A percentile compares a stretch with the other conserved stretches of the same genome.
These are phyloP conservation scores for Acanthornis magna DNA, from an alignment of 2,797 vertebrate genomes.

Conservation along the genomic window DNA sequence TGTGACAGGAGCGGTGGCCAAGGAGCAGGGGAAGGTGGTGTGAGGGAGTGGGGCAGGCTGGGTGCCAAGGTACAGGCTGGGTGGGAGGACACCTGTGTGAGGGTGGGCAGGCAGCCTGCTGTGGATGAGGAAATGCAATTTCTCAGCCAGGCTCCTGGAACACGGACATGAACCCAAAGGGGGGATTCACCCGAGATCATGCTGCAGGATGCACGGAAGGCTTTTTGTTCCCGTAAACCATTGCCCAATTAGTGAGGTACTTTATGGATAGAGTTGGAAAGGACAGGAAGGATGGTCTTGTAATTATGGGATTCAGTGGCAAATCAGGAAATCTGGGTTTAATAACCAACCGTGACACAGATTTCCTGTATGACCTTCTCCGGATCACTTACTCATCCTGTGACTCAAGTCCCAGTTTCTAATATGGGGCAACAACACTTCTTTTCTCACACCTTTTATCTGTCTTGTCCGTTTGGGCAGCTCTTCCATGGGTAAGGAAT, in stretches of 20 bases:
- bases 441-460: slow-evolving; percentile 32
- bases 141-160: background rate
- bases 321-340: slow-evolving; percentile 68
- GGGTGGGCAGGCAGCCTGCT: background rate
- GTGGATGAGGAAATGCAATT: background rate
- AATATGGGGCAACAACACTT: background rate
- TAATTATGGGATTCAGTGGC: slow-evolving; percentile 43
- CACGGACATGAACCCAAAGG: background rate
- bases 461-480: background rate
- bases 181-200: background rate
- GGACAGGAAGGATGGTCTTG: slow-evolving; percentile 44
- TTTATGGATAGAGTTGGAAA: background rate
- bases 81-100: background rate
- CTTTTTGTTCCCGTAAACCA: background rate
- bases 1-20: background rate
- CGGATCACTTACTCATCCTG: slow-evolving; percentile 33
- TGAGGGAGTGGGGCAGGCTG: background rate
- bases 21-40: background rate
- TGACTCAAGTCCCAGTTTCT: slow-evolving; percentile 19
- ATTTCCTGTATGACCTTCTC: slow-evolving; percentile 57
- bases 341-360: slow-evolving; percentile 45
- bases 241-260: background rate
- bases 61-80: background rate
- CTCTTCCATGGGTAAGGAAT: background rate
- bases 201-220: background rate